A percentile compares a stretch with the other conserved stretches of the same genome.
Conservation (phyloP, 2,888 invertebrate genomes). For the Drosophila koepferae region DNA sequence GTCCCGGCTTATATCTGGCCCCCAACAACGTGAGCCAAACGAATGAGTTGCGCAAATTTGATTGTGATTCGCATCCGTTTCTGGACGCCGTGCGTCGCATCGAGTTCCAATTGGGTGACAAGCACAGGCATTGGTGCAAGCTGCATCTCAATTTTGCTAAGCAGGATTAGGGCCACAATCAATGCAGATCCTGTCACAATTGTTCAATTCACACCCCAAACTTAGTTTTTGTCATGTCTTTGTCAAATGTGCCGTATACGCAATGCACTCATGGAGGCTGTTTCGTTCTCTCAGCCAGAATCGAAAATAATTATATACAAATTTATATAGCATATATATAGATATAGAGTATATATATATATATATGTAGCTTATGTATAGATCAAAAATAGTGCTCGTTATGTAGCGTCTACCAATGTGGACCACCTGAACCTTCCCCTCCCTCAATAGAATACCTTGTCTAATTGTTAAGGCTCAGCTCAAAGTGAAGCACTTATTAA, state of each 20-base stretch:
- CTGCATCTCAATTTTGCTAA: slow-evolving; percentile 82
- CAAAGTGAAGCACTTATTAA: slow-evolving; percentile 33
- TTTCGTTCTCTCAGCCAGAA: slow-evolving; percentile 43
- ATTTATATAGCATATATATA: not conserved
- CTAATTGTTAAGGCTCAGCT: slow-evolving; percentile 26
- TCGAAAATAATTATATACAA: slow-evolving; percentile 27
- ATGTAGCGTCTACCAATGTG: slow-evolving; percentile 32
- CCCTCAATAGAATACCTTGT: slow-evolving; percentile 8
- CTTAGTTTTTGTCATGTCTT: slow-evolving; percentile 13
- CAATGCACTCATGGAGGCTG: slow-evolving; percentile 57
- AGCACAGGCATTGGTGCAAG: slow-evolving; percentile 83
- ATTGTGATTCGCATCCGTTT: slow-evolving; percentile 81
- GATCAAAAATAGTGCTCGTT: slow-evolving; percentile 25
- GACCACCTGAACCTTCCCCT: slow-evolving; percentile 20
- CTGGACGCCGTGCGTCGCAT: slow-evolving; percentile 80
- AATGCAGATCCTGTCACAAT: not conserved
- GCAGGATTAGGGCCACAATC: slow-evolving; percentile 25
- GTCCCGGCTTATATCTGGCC: slow-evolving; percentile 60
- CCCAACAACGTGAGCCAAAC: slow-evolving; percentile 60
- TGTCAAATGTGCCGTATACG: slow-evolving; percentile 41
- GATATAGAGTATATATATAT: not conserved
- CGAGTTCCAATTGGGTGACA: slow-evolving; percentile 81
- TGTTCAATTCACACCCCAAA: not conserved
- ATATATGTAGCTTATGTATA: slow-evolving; percentile 7
- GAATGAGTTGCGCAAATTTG: slow-evolving; percentile 75